Percentiles rank a stretch among this genome's conserved stretches.
Conservation (phyloP, 2,888 invertebrate genomes). For the Melanotus villosus region DNA sequence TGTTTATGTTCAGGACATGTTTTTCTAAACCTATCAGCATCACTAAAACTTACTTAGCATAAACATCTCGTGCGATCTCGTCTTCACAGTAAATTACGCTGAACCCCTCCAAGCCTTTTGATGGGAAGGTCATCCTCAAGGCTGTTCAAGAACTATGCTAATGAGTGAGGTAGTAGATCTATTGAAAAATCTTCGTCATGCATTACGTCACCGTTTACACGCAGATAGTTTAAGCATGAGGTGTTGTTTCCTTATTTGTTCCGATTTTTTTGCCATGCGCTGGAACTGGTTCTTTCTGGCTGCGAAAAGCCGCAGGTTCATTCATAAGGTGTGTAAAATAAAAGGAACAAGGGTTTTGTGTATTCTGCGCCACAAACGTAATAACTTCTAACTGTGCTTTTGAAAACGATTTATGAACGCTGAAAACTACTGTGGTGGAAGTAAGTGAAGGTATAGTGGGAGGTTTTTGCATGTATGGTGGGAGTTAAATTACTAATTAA, state of each 20-base stretch:
- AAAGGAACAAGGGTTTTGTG: neutral
- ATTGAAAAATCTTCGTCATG: constrained; percentile 37
- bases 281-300: constrained; percentile 19
- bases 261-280: constrained; percentile 15
- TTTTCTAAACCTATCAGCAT: no score
- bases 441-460: no score
- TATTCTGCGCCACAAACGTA: neutral
- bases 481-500: no score
- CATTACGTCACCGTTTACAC: constrained; percentile 32
- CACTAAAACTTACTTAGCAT: no score
- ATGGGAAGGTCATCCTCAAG: constrained; percentile 37
- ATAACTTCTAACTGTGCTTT: neutral
- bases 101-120: neutral
- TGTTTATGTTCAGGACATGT: no score
- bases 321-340: neutral
- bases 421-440: no score
- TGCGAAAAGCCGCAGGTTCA: neutral
- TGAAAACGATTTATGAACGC: neutral
- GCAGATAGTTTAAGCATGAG: constrained; percentile 29
- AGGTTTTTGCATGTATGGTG: no score
- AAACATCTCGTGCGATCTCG: no score
- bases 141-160: constrained; percentile 31
- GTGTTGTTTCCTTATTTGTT: constrained; percentile 35
- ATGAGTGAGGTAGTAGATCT: constrained; percentile 29
- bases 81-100: no score